phyloP scores from a whole-genome alignment of 2,888 invertebrate species.

The Eucera pruinosa region DNA sequence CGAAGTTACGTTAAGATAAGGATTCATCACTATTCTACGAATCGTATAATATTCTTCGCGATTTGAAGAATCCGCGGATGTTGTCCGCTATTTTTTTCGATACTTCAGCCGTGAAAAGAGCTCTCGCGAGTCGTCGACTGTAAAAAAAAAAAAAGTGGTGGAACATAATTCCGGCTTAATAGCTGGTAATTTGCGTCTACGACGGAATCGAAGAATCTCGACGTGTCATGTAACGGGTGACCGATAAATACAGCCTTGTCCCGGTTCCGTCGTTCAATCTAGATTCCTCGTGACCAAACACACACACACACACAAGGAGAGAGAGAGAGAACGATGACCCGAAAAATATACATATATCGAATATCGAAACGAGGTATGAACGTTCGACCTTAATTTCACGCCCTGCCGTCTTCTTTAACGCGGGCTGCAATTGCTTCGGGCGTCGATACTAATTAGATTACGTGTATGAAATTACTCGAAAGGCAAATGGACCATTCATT shows the following conservation, averaged over 20 bases:
- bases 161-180: slow-evolving; percentile 43
- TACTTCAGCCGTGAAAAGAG: slow-evolving; percentile 21
- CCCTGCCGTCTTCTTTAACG: slow-evolving; percentile 23
- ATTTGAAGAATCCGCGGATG: neutral
- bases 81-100: neutral
- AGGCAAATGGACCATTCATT: slow-evolving; percentile 2
- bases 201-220: slow-evolving; percentile 45
- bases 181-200: slow-evolving; percentile 44
- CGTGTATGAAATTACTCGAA: slow-evolving; percentile 9
- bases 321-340: slow-evolving; percentile 37
- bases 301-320: neutral
- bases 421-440: slow-evolving; percentile 36
- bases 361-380: slow-evolving; percentile 52
- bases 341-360: slow-evolving; percentile 33
- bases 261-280: slow-evolving; percentile 42
- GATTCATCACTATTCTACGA: too few relatives aligned
- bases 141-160: slow-evolving; percentile 30
- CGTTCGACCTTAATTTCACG: slow-evolving; percentile 53
- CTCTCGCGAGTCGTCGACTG: slow-evolving; percentile 1
- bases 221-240: slow-evolving; percentile 45
- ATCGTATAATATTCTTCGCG: neutral
- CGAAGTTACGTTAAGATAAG: too few relatives aligned
- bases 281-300: slow-evolving; percentile 24
- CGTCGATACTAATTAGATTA: slow-evolving; percentile 30
- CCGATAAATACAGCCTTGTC: slow-evolving; percentile 47